Evolutionary conservation across 2,797 vertebrate species (phyloP).

Genomic region (Squalus acanthias): DNA sequence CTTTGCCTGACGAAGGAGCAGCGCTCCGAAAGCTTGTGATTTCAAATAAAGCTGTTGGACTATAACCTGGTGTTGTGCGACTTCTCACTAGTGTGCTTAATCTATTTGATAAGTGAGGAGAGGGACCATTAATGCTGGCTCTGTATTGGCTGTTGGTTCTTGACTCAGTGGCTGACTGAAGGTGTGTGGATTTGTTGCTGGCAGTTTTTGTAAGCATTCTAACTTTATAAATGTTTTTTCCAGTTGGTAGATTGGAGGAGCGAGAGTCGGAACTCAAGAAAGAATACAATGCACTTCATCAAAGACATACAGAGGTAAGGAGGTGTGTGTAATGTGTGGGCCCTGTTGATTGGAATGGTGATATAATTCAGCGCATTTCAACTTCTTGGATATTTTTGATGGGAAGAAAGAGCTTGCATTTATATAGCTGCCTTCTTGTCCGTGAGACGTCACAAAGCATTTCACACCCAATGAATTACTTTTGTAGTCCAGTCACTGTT

Average conservation of each 20-base stretch:
- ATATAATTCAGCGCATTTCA: neutral
- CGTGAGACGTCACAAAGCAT: neutral
- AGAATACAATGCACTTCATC: slow-evolving; percentile 87
- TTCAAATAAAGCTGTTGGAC: too few species aligned
- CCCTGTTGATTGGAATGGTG: neutral
- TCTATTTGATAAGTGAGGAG: neutral
- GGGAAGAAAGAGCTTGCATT: neutral
- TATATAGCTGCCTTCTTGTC: neutral
- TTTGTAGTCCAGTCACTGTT: neutral
- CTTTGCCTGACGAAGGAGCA: too few species aligned
- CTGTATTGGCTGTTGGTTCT: neutral
- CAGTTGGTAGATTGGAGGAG: slow-evolving; percentile 91
- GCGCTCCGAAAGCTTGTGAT: too few species aligned
- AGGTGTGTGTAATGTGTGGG: neutral
- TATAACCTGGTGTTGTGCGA: too few species aligned
- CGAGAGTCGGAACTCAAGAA: slow-evolving; percentile 91
- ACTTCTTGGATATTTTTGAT: neutral
- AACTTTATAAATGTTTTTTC: slow-evolving; percentile 47
- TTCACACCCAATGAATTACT: neutral
- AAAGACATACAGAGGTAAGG: slow-evolving; percentile 90
- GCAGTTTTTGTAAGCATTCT: neutral
- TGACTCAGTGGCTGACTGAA: neutral
- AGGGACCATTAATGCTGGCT: neutral
- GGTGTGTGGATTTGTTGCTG: neutral
- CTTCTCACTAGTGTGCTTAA: too few species aligned